Evolutionary conservation across 35 echinoderm and acorn worm species (phyloP).

Genomic region (Chiridota heheva): DNA sequence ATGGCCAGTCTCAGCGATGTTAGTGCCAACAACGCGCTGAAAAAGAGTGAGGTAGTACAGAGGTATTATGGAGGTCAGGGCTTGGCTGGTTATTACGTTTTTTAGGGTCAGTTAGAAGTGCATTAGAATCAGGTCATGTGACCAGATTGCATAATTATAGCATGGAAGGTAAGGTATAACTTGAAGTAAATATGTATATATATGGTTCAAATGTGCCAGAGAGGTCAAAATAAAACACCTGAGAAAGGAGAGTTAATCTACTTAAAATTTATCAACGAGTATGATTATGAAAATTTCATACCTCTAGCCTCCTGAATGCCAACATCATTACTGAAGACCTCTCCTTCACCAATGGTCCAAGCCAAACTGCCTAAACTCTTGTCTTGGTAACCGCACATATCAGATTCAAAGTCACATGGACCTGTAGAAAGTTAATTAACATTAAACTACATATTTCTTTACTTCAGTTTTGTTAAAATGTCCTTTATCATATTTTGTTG

Average conservation of each 20-base stretch:
- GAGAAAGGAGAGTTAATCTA: neutral
- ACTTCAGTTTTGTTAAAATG: too few relatives aligned
- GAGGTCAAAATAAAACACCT: neutral
- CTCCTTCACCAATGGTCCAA: constrained; percentile 27
- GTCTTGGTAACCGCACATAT: constrained; percentile 74
- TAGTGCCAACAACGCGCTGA: too few relatives aligned
- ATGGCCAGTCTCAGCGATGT: too few relatives aligned
- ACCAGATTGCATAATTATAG: too few relatives aligned
- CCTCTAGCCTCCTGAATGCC: neutral
- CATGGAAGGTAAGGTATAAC: too few relatives aligned
- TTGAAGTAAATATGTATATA: neutral
- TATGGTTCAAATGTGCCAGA: neutral
- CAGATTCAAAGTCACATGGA: constrained; percentile 86
- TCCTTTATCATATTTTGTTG: too few relatives aligned
- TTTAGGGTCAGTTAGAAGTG: too few relatives aligned
- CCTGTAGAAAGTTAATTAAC: constrained; percentile 51
- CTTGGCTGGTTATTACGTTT: too few relatives aligned
- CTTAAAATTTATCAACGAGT: neutral
- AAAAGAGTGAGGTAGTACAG: too few relatives aligned
- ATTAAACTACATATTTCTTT: too few relatives aligned
- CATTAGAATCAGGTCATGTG: too few relatives aligned
- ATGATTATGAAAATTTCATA: neutral
- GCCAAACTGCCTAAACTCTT: constrained; percentile 54
- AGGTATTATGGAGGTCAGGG: too few relatives aligned
- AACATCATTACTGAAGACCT: neutral